These are phyloP conservation scores for Habropoda laboriosa DNA, from an alignment of 1,140 invertebrate genomes.

Conservation along the genomic window DNA sequence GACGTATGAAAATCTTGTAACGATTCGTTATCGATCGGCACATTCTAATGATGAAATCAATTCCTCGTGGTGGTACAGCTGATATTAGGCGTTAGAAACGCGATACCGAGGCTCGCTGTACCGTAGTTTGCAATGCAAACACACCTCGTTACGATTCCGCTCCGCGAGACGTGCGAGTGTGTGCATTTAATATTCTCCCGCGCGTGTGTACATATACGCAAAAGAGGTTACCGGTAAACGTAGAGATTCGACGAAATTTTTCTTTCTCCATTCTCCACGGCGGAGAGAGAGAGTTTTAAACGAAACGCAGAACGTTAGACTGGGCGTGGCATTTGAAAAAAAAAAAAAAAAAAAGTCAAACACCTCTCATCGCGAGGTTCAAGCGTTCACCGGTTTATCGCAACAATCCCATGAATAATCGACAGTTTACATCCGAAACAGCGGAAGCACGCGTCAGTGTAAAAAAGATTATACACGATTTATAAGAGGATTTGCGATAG, in stretches of 20 bases:
- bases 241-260: not conserved
- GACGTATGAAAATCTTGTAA: too few relatives aligned
- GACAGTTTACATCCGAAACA: conserved; percentile 50
- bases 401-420: conserved; percentile 46
- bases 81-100: not conserved
- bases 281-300: too few relatives aligned
- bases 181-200: conserved; percentile 2
- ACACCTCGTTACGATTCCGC: conserved; percentile 1
- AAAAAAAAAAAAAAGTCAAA: not conserved
- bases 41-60: conserved; percentile 8
- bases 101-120: not conserved
- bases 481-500: conserved; percentile 45
- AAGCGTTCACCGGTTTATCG: conserved; percentile 5
- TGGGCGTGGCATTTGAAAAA: not conserved
- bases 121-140: conserved; percentile 34
- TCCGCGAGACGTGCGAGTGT: not conserved
- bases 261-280: not conserved
- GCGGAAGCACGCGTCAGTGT: conserved; percentile 9
- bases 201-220: not conserved
- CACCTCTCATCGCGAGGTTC: conserved; percentile 1
- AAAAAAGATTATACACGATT: conserved; percentile 46
- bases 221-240: not conserved
- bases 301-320: not conserved
- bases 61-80: not conserved
- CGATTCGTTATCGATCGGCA: not conserved